These are phyloP conservation scores for Ceratina australensis DNA, from an alignment of 1,140 invertebrate genomes.

Conservation along the genomic window DNA sequence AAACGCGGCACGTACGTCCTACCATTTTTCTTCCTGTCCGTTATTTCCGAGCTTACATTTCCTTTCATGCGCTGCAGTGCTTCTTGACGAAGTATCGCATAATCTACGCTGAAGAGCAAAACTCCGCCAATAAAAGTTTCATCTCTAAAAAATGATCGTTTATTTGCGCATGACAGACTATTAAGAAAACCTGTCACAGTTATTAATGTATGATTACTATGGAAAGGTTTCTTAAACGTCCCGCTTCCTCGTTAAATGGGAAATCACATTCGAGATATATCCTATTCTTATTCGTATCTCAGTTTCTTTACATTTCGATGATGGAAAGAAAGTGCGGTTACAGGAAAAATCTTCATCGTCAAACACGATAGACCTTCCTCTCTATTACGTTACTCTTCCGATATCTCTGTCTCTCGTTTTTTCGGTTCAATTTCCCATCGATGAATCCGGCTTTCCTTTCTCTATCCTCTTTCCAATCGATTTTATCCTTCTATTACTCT, in stretches of 20 bases:
- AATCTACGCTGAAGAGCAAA: slow-evolving; percentile 11
- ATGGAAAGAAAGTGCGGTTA: slow-evolving; percentile 4
- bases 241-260: too few species aligned
- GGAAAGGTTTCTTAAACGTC: too few species aligned
- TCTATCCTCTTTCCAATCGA: background rate
- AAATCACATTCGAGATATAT: too few species aligned
- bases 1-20: background rate
- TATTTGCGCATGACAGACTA: too few species aligned
- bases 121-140: too few species aligned
- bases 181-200: too few species aligned
- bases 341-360: background rate
- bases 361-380: too few species aligned
- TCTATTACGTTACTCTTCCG: background rate
- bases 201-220: too few species aligned
- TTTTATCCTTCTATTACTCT: background rate
- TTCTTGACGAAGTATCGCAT: slow-evolving; percentile 7
- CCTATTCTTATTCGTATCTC: slow-evolving; percentile 6
- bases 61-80: slow-evolving; percentile 4
- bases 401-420: background rate
- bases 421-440: background rate
- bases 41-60: background rate
- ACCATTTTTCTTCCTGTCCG: background rate
- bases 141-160: too few species aligned
- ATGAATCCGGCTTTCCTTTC: background rate
- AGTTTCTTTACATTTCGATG: slow-evolving; percentile 36